Evolutionary conservation across 2,888 invertebrate species (phyloP).

Genomic region (Drosophila subquinaria): DNA sequence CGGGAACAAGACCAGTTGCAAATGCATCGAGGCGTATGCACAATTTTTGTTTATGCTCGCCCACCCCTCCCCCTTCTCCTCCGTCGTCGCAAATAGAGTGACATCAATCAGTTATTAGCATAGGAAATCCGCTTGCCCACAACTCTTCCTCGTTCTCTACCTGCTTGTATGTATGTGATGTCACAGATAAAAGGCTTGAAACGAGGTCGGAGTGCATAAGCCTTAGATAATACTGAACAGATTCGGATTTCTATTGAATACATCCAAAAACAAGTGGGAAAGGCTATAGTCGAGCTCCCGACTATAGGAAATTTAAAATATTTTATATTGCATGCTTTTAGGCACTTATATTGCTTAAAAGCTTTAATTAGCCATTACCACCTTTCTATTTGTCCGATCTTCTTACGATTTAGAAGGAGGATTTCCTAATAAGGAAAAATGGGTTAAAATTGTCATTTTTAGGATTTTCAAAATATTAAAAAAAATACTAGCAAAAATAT

Average conservation of each 20-base stretch:
- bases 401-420: too few species aligned
- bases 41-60: conserved; percentile 50
- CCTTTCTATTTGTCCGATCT: too few species aligned
- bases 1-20: conserved; percentile 23
- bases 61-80: not conserved
- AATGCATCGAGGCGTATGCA: conserved; percentile 67
- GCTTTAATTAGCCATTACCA: too few species aligned
- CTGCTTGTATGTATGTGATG: not conserved
- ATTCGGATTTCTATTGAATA: too few species aligned
- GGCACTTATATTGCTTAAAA: too few species aligned
- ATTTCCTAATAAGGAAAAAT: too few species aligned
- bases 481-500: too few species aligned
- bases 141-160: not conserved
- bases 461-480: too few species aligned
- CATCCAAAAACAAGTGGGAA: not conserved
- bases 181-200: conserved; percentile 1
- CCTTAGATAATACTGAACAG: not conserved
- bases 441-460: too few species aligned
- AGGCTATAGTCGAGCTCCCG: too few species aligned
- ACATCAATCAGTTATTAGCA: conserved; percentile 75
- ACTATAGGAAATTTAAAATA: too few species aligned
- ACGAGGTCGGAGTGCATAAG: not conserved
- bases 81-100: conserved; percentile 15
- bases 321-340: too few species aligned
- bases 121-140: conserved; percentile 34